These are phyloP conservation scores for Himantopus leucocephalus DNA, from an alignment of 2,113 vertebrate genomes.

Conservation along the genomic window DNA sequence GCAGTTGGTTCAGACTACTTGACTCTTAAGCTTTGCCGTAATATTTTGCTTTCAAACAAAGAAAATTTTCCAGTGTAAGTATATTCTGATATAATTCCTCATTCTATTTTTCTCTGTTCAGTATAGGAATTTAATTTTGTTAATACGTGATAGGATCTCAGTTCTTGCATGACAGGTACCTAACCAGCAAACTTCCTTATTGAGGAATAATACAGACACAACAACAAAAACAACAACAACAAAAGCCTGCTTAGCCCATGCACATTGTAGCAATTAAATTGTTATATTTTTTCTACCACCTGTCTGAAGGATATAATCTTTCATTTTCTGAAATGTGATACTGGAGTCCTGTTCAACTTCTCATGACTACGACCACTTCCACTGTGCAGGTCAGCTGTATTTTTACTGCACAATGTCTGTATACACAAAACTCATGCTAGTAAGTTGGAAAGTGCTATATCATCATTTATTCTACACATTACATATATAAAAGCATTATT, in stretches of 20 bases:
- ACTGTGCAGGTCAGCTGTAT: background rate
- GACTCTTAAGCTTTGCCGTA: background rate
- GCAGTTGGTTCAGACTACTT: background rate
- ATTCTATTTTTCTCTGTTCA: background rate
- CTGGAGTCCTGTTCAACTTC: background rate
- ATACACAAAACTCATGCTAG: background rate
- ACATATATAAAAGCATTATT: background rate
- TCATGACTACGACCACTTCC: background rate
- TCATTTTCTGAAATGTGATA: background rate
- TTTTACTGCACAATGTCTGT: background rate
- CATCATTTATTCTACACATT: background rate
- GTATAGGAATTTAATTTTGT: background rate
- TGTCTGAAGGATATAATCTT: background rate
- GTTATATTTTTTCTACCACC: background rate
- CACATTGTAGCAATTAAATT: background rate
- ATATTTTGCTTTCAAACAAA: background rate
- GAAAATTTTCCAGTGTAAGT: background rate
- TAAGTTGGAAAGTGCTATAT: background rate
- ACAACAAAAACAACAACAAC: too few relatives aligned
- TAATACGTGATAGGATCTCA: background rate
- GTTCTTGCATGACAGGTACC: background rate
- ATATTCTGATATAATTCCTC: background rate
- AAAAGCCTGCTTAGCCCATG: background rate
- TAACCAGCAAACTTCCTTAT: background rate
- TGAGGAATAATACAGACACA: background rate